Evolutionary conservation across 2,113 vertebrate species (phyloP).

Genomic region (Nipponia nippon): DNA sequence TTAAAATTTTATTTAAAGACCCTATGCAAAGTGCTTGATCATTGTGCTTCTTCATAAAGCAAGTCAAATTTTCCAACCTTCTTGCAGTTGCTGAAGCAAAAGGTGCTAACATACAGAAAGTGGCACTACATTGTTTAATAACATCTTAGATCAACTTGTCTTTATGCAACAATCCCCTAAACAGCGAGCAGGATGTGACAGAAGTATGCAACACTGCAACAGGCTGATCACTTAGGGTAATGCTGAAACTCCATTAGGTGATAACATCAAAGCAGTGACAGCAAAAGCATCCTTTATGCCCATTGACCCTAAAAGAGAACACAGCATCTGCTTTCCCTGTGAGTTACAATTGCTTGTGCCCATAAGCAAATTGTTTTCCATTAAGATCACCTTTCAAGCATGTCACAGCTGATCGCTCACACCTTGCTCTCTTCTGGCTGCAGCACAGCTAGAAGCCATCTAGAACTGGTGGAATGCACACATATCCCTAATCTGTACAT

Average conservation of each 20-base stretch:
- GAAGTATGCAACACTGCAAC: neutral
- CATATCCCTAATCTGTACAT: neutral
- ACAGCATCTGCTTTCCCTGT: neutral
- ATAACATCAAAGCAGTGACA: neutral
- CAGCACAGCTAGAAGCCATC: neutral
- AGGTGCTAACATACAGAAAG: neutral
- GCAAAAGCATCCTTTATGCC: neutral
- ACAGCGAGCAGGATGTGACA: neutral
- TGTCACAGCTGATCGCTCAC: neutral
- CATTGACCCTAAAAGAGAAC: neutral
- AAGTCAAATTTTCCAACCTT: neutral
- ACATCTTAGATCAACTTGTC: neutral
- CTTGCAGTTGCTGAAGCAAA: neutral
- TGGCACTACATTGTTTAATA: neutral
- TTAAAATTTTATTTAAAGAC: neutral
- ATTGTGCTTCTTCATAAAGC: neutral
- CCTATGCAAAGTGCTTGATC: neutral
- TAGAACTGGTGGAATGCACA: neutral
- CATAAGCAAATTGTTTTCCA: neutral
- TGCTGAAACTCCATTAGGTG: neutral
- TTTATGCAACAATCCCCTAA: neutral
- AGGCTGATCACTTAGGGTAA: neutral
- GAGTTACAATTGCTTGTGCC: neutral
- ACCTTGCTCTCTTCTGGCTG: neutral
- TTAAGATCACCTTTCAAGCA: neutral